Evolutionary conservation across 2,888 invertebrate species (phyloP).

Genomic region (Trimorus sp.): DNA sequence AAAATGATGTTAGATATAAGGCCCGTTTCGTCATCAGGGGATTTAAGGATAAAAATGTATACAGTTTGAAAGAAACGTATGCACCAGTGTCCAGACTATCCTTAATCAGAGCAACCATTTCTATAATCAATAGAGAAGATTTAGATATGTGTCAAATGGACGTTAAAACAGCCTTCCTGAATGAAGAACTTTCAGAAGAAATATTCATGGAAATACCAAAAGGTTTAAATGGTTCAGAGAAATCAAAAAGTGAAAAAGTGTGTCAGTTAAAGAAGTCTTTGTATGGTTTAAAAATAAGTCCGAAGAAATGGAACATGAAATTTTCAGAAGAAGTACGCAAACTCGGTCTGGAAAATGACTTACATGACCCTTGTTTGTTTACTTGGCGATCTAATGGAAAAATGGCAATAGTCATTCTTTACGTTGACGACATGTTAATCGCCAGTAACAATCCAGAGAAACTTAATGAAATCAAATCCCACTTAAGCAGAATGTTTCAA

Average conservation of each 20-base stretch:
- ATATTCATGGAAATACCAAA: conserved; percentile 62
- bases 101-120: conserved; percentile 53
- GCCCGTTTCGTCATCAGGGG: conserved; percentile 65
- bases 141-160: no score
- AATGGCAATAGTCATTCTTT: conserved; percentile 56
- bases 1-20: conserved; percentile 52
- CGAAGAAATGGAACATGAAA: conserved; percentile 40
- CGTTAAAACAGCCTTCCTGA: conserved; percentile 49
- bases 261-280: conserved; percentile 1
- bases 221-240: conserved; percentile 2
- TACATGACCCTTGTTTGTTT: conserved; percentile 65
- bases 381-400: conserved; percentile 49
- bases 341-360: conserved; percentile 57
- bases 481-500: conserved; percentile 47
- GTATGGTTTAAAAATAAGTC: conserved; percentile 39
- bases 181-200: conserved; percentile 52
- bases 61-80: no score
- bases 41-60: no score
- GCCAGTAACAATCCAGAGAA: conserved; percentile 59
- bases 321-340: conserved; percentile 60
- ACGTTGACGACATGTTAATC: conserved; percentile 65
- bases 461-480: conserved; percentile 45
- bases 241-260: conserved; percentile 9
- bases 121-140: conserved; percentile 15
- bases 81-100: no score